A percentile compares a stretch with the other conserved stretches of the same genome.
These are phyloP conservation scores for Umimayanthus kanabou DNA, from an alignment of 92 coral and sea anemone species.

Conservation along the genomic window DNA sequence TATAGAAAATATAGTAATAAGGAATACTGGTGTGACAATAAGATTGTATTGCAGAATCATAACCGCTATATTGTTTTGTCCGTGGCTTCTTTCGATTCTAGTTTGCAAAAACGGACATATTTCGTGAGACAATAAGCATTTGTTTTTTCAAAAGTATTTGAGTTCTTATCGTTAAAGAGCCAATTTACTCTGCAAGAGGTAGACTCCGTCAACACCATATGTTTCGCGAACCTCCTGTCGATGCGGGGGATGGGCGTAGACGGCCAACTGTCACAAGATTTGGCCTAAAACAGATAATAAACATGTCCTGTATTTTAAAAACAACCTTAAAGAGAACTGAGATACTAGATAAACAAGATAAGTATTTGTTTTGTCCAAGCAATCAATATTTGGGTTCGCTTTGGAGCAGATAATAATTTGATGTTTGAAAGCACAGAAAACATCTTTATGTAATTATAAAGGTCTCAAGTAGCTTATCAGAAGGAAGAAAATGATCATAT, in stretches of 20 bases:
- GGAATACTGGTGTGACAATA: too few species aligned
- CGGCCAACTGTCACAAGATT: background rate
- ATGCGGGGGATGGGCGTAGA: slow-evolving; percentile 2
- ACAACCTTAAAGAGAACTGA: too few species aligned
- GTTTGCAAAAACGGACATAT: too few species aligned
- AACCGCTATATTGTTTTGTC: background rate
- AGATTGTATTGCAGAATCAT: background rate
- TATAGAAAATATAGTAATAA: background rate
- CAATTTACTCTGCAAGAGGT: slow-evolving; percentile 31
- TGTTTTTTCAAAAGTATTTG: background rate
- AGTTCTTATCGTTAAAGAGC: background rate
- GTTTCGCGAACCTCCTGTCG: background rate
- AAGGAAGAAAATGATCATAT: too few species aligned
- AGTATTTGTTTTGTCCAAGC: background rate
- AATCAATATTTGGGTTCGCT: background rate
- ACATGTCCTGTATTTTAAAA: background rate
- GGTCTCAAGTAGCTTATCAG: too few species aligned
- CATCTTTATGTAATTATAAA: too few species aligned
- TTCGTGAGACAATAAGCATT: background rate
- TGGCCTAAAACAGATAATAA: slow-evolving; percentile 22
- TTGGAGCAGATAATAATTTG: too few species aligned
- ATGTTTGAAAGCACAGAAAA: too few species aligned
- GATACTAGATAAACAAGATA: background rate
- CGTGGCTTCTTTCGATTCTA: background rate
- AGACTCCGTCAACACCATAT: slow-evolving; percentile 17